Conservation (phyloP, 2,797 vertebrate species). For the Protonibea diacanthus region DNA sequence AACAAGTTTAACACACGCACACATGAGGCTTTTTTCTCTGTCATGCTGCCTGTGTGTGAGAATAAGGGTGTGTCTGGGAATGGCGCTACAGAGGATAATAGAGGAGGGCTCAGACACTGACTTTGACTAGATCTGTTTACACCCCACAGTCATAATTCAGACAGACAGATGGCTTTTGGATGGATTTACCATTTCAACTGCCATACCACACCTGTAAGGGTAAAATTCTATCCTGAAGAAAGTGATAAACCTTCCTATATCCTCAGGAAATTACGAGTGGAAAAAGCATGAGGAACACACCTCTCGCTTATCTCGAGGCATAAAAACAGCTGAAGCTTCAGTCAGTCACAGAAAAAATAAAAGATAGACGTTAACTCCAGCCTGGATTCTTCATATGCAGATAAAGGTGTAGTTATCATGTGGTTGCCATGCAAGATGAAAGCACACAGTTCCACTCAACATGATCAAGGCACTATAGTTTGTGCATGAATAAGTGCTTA, state of each 20-base stretch:
- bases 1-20: not conserved
- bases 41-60: not conserved
- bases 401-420: not conserved
- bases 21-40: not conserved
- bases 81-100: constrained; percentile 64
- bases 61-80: constrained; percentile 80
- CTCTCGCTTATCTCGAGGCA: not conserved
- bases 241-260: constrained; percentile 1
- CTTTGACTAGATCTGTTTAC: constrained; percentile 75
- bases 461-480: not conserved
- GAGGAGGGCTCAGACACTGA: constrained; percentile 62
- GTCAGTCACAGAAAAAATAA: not conserved
- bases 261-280: not conserved
- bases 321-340: not conserved
- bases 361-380: not conserved
- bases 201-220: constrained; percentile 31
- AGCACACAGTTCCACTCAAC: constrained; percentile 2
- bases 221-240: constrained; percentile 29
- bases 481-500: not conserved
- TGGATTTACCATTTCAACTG: constrained; percentile 45
- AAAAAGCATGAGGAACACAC: constrained; percentile 22
- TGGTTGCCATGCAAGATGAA: not conserved
- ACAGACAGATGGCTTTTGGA: constrained; percentile 42
- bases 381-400: not conserved
- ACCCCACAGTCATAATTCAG: constrained; percentile 69